Evolutionary conservation across 1,140 invertebrate species (phyloP).

Genomic region (Lepidostoma basale): DNA sequence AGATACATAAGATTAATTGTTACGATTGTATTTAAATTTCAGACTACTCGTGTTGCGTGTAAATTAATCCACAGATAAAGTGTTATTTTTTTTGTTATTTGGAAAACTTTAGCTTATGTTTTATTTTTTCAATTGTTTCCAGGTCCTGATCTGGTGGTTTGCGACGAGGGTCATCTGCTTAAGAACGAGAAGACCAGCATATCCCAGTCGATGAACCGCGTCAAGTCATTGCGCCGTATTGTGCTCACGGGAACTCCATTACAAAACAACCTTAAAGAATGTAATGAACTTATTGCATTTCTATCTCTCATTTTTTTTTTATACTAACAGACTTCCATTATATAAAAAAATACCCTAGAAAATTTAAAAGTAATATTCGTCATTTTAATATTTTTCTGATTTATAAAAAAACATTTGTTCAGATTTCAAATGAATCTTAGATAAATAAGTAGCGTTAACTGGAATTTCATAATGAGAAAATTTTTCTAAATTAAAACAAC

Average conservation of each 20-base stretch:
- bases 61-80: not conserved
- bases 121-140: conserved; percentile 44
- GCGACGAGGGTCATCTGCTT: conserved; percentile 94
- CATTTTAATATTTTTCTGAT: no score
- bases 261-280: conserved; percentile 95
- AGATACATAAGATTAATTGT: not conserved
- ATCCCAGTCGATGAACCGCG: conserved; percentile 82
- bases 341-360: no score
- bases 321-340: no score
- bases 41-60: not conserved
- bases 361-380: no score
- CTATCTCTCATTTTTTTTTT: no score
- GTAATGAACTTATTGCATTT: no score
- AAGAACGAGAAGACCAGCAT: conserved; percentile 88
- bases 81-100: conserved; percentile 2
- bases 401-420: no score
- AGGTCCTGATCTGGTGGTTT: conserved; percentile 89
- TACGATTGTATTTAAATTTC: no score
- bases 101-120: not conserved
- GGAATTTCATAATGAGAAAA: not conserved
- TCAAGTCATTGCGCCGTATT: conserved; percentile 80
- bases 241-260: conserved; percentile 94
- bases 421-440: not conserved
- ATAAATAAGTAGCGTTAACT: not conserved
- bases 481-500: not conserved